These are phyloP conservation scores for Pseudopodoces humilis DNA, from an alignment of 2,113 vertebrate species.

Conservation along the genomic window DNA sequence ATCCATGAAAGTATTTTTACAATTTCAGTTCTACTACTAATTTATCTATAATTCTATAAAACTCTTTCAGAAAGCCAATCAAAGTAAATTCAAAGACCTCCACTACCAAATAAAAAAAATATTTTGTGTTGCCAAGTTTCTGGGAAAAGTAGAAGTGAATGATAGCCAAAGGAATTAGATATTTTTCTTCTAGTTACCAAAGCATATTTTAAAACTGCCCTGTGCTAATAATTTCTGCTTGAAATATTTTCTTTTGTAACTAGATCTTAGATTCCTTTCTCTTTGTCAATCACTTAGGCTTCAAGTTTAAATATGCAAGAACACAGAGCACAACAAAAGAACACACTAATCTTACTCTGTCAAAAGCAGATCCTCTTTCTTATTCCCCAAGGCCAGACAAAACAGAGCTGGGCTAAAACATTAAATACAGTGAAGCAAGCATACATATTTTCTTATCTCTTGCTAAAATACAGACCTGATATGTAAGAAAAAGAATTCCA, in stretches of 20 bases:
- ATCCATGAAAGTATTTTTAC: neutral
- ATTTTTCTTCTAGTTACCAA: neutral
- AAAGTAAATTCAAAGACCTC: neutral
- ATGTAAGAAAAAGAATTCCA: neutral
- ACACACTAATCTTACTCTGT: slow-evolving; percentile 38
- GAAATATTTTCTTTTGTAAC: slow-evolving; percentile 20
- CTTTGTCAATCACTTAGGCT: neutral
- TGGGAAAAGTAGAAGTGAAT: neutral
- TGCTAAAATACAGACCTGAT: neutral
- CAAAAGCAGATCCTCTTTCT: slow-evolving; percentile 23
- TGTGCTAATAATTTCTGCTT: slow-evolving; percentile 16
- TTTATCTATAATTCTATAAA: neutral
- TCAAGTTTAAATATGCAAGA: slow-evolving; percentile 21
- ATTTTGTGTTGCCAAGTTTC: neutral
- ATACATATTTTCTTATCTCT: neutral
- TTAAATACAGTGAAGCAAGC: slow-evolving; percentile 1
- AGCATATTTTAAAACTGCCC: neutral
- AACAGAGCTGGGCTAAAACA: neutral
- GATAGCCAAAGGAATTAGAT: neutral
- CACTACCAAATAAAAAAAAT: neutral
- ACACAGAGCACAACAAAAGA: neutral
- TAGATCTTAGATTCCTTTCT: neutral
- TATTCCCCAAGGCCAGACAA: slow-evolving; percentile 6
- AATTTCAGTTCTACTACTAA: neutral
- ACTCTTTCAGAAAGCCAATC: neutral